Conservation (phyloP, 2,113 vertebrate genomes). For the Spilogale gracilis region DNA sequence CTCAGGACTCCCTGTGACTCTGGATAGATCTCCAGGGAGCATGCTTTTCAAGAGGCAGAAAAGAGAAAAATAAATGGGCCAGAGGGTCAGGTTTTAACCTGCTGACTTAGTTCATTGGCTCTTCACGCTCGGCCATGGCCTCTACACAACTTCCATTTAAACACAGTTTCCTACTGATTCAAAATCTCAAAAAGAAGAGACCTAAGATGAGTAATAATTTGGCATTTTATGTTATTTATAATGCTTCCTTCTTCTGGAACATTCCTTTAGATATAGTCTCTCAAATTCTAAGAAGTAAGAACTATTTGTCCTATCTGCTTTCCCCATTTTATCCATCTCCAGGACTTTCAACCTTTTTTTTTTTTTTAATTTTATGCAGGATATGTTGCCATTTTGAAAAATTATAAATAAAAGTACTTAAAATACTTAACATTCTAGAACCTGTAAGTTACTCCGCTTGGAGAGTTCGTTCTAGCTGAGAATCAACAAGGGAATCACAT, state of each 20-base stretch:
- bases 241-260: slow-evolving; percentile 80
- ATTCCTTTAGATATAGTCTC: slow-evolving; percentile 77
- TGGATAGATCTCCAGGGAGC: slow-evolving; percentile 74
- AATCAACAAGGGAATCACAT: background rate
- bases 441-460: background rate
- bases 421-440: slow-evolving; percentile 8
- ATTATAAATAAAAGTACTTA: background rate
- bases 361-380: background rate
- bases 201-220: slow-evolving; percentile 63
- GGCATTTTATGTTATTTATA: slow-evolving; percentile 76
- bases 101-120: slow-evolving; percentile 61
- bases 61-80: slow-evolving; percentile 70
- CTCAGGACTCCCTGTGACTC: slow-evolving; percentile 64
- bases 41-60: slow-evolving; percentile 78
- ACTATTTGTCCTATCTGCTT: slow-evolving; percentile 74
- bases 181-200: slow-evolving; percentile 43
- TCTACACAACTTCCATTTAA: slow-evolving; percentile 52
- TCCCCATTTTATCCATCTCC: background rate
- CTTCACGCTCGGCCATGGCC: slow-evolving; percentile 45
- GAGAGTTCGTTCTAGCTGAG: background rate
- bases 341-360: background rate
- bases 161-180: slow-evolving; percentile 50
- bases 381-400: background rate
- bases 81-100: slow-evolving; percentile 73
- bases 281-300: slow-evolving; percentile 79